Base-by-base conservation (phyloP, 30 jellyfish, hydroid and myxozoan genomes). In the Hydra vulgaris region DNA sequence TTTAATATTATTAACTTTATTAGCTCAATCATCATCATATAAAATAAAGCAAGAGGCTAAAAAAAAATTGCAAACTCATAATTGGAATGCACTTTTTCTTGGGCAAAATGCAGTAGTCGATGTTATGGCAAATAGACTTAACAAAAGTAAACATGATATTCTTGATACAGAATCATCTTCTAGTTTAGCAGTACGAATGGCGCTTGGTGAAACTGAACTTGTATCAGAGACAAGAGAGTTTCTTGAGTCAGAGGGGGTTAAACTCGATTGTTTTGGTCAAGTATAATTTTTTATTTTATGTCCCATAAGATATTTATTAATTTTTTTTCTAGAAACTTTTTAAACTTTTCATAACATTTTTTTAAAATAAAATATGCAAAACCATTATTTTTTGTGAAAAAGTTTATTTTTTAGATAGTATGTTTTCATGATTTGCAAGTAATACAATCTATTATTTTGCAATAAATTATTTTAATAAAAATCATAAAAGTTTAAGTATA, bases 31-130 rank as follows among this genome's bases (percentile, higher is more conserved):
- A 7, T 75, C 99, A 21, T 87, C 96, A 17, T 93, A 87, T 77
- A 93, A 94, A 83, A 83, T 70, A 83, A 87, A 84, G 53, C 86
- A 83, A 75, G 95, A 82, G 66, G 80, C 82, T n/a, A 75, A 86
- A 27, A 54, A 82, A 77, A 86, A 91, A 71, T 71, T 53, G 21
- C 75, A 79, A 53, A 91, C 79, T 27, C 99, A 94, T 79, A 88
- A 89, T 88, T 94, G 99, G 99, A 94, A 94, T 68, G 94, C 99
- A 0, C 71, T 94, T 22, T 94, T 94, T 78, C 96, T 94, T 70
- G 96, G 96, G 66, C 93, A 78, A 40, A 94, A 88, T 82, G 95
- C 99, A 21, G 95, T 88, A 55, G 99, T 89, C 18, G 96, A 94
- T 66, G 90, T 86, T 18, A 23, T 94, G 83, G 96, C 99, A 0